Base-by-base conservation (phyloP, 2,113 vertebrate species). In the Sylvia atricapilla region DNA sequence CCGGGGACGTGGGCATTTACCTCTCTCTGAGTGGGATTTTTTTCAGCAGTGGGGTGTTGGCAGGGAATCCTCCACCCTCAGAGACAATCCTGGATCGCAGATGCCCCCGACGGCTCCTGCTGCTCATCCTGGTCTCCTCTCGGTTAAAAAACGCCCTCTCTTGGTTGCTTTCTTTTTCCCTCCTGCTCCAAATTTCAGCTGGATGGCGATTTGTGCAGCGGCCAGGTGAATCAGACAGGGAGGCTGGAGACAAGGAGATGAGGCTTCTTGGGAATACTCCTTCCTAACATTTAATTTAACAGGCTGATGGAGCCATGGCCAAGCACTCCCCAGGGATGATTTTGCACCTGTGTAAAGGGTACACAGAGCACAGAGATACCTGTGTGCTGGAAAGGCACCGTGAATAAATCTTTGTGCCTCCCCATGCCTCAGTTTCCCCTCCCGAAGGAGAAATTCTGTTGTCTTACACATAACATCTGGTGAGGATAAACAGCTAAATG, bases 121-220 rank as follows among this genome's bases (percentile, higher is more conserved):
- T 49, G 7, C 49, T 69, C 33, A 0, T 15, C 67, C 21, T 0
- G 4, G 11, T 11, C 37, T 58, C 31, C 24, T 88, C 60, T 4
- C 1, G 14, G 33, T 3, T 27, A 18, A 6, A 81, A 68, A 59
- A 68, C 63, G 11, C 46, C 58, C 47, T 79, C 66, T 53, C 76
- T 49, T 75, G 25, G 22, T 52, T n/a, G 5, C 24, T 89, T 58
- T 35, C 6, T 47, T 66, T 44, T 41, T 13, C 37, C 19, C 7
- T 68, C 68, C n/a, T 3, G 8, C 64, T 84, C 69, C 69, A 17
- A 1, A n/a, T 59, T 37, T 30, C 76, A 3, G 33, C 35, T 15
- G n/a, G 18, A 4, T 1, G 9, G 21, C 20, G 27, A 44, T 44
- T 39, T 53, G 27, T 3, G 5, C 62, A 8, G 55, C 0, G 35